A percentile compares a stretch with the other conserved stretches of the same genome.
Evolutionary conservation across 2,113 vertebrate genomes (phyloP).

Genomic region (Prionailurus bengalensis): DNA sequence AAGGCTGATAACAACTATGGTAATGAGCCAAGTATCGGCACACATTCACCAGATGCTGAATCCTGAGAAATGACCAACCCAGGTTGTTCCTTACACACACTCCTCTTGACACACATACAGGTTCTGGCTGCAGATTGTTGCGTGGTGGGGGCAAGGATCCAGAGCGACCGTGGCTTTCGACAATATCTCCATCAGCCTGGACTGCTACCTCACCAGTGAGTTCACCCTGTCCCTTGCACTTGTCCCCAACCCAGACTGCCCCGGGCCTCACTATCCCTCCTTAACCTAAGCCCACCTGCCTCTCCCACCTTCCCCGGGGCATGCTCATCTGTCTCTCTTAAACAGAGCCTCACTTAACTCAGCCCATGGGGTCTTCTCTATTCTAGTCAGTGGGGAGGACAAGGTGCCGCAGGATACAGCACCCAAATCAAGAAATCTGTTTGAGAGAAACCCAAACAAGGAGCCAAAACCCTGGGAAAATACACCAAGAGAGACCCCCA

Average conservation of each 20-base stretch:
- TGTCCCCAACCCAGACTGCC: not conserved
- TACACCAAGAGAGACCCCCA: slow-evolving; percentile 67
- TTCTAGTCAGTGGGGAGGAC: slow-evolving; percentile 88
- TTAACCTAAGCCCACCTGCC: not conserved
- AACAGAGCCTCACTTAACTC: slow-evolving; percentile 49
- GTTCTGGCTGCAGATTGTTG: slow-evolving; percentile 96
- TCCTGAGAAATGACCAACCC: not conserved
- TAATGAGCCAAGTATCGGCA: accelerated
- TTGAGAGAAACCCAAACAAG: slow-evolving; percentile 82
- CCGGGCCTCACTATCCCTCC: not conserved
- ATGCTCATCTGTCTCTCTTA: not conserved
- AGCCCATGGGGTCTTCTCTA: slow-evolving; percentile 70
- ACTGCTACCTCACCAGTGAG: slow-evolving; percentile 99
- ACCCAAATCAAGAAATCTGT: slow-evolving; percentile 86
- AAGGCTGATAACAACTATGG: not conserved
- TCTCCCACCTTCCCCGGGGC: not conserved
- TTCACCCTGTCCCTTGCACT: slow-evolving; percentile 68
- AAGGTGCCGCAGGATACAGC: slow-evolving; percentile 71
- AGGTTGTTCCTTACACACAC: slow-evolving; percentile 30
- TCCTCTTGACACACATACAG: slow-evolving; percentile 83
- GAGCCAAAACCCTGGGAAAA: slow-evolving; percentile 81
- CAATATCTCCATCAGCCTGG: slow-evolving; percentile 97
- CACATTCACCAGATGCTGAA: not conserved
- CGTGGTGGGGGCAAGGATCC: slow-evolving; percentile 92
- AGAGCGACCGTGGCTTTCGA: slow-evolving; percentile 93